phyloP scores from a whole-genome alignment of 2,888 invertebrate species.

The Leptinotarsa rubiginosa region DNA sequence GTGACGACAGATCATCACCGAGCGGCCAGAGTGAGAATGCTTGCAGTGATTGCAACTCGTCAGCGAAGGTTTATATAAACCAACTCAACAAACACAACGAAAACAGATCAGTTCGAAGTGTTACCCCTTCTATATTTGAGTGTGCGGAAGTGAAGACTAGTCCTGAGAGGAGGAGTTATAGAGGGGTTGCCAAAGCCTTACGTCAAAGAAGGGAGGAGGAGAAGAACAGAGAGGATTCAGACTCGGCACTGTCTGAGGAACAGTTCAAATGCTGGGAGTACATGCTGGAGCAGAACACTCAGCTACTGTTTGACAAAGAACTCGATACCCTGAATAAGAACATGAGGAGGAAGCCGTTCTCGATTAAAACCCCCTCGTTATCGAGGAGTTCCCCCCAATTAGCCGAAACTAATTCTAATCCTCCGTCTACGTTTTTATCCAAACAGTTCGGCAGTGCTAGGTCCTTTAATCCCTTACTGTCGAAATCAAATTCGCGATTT shows the following conservation, averaged over 20 bases:
- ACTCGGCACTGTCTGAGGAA: conserved; percentile 79
- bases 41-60: conserved; percentile 66
- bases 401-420: conserved; percentile 59
- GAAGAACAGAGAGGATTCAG: conserved; percentile 68
- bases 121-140: conserved; percentile 63
- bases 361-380: conserved; percentile 69
- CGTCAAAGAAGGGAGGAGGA: conserved; percentile 76
- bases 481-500: conserved; percentile 72
- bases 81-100: conserved; percentile 63
- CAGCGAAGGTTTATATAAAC: conserved; percentile 64
- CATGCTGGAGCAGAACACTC: conserved; percentile 91
- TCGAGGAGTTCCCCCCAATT: conserved; percentile 80
- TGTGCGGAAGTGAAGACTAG: conserved; percentile 67
- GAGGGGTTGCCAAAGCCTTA: conserved; percentile 74
- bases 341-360: conserved; percentile 69
- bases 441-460: conserved; percentile 85
- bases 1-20: conserved; percentile 83
- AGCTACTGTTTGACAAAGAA: conserved; percentile 88
- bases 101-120: conserved; percentile 58
- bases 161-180: conserved; percentile 70
- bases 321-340: conserved; percentile 78
- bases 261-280: conserved; percentile 95
- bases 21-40: conserved; percentile 88
- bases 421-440: conserved; percentile 71
- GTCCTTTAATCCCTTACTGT: conserved; percentile 76